Base-by-base conservation (phyloP, 2,113 vertebrate species). In the Cairina moschata region DNA sequence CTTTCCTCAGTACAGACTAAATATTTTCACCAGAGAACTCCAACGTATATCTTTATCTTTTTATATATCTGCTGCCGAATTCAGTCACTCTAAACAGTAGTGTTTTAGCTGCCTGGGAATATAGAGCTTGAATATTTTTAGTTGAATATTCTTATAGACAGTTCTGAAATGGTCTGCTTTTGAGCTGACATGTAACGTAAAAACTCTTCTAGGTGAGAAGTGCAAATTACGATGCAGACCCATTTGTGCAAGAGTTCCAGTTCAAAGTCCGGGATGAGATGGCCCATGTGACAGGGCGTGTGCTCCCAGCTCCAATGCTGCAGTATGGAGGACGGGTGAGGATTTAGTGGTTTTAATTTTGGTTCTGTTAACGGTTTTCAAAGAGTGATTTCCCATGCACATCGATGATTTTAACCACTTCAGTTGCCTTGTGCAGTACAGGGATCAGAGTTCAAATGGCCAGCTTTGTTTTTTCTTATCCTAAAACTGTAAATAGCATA, bases 251-350 rank as follows among this genome's bases (percentile, higher is more conserved):
- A 96, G 99, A 99, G 96, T 99, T 99, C 98, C 99, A 99, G 90
- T 99, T 99, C 98, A 99, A 99, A 84, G 99, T 99, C 38, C 98
- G 99, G 62, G 99, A 99, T 96, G 99, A 99, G 98, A 99, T 99
- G 99, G 99, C 99, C 84, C 99, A 99, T 1, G 99, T 99, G 97
- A 99, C 99, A 0, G 99, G 99, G 68, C 99, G 99, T 2, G 99
- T 99, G 94, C 99, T 99, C 94, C 99, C 99, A 44, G 99, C 99
- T 86, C 99, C 99, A 13, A 99, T 99, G 99, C 97, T 99, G 97
- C 99, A 99, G 91, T 99, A 99, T 38, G 99, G 99, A 97, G 99
- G 99, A 97, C 98, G 99, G 99, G 99, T 99, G 99, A 98, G 98
- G 95, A 9, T 60, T 81, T 55, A 28, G 9, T 83, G 40, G 38